Base-by-base conservation (phyloP, 2,888 invertebrate species). In the Selenia dentaria region DNA sequence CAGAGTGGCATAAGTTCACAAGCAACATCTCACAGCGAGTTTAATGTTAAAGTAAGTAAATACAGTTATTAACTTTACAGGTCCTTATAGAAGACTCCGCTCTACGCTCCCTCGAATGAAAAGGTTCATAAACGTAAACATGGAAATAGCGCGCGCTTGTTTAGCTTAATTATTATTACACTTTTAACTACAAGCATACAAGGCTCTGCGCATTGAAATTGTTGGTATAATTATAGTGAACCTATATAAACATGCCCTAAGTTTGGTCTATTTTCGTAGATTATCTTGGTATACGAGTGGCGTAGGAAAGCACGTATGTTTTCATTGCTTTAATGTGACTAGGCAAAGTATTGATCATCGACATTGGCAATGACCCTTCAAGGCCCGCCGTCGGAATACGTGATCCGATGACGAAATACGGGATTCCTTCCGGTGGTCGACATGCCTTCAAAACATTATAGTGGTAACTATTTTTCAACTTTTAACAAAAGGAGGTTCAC, bases 301-400 rank as follows among this genome's bases (percentile, higher is more conserved):
- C 11, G 35, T 33, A 22, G 36, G 35, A 39, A 25, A 33, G 33
- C 35, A 38, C 33, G 40, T 43, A 34, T 54, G 52, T 52, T 59
- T 51, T 44, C 53, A 43, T 54, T 45, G 57, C 60, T 66, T 67
- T 66, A 64, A 54, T 67, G 53, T 54, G 70, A 57, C 69, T 80
- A 77, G 74, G 67, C 16, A 32, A 36, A 66, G 59, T 79, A 84
- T 84, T 82, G 84, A 83, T 83, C 67, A 66, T 63, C 51, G 54
- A 41, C 43, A 59, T 70, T 67, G 81, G 65, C 76, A 82, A 81
- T 81, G 83, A 83, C 77, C 79, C 59, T 51, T 79, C 82, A 83
- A 83, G 83, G 83, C 57, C 64, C 22, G 29, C 51, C 45, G 53
- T 32, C 35, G 48, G 43, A 49, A 39, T 51, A 58, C 56, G 50